Evolutionary conservation across 1,140 invertebrate genomes (phyloP), one percentile per base, ranked within the genome.

Genomic region (Drosophila pseudoananassae): DNA sequence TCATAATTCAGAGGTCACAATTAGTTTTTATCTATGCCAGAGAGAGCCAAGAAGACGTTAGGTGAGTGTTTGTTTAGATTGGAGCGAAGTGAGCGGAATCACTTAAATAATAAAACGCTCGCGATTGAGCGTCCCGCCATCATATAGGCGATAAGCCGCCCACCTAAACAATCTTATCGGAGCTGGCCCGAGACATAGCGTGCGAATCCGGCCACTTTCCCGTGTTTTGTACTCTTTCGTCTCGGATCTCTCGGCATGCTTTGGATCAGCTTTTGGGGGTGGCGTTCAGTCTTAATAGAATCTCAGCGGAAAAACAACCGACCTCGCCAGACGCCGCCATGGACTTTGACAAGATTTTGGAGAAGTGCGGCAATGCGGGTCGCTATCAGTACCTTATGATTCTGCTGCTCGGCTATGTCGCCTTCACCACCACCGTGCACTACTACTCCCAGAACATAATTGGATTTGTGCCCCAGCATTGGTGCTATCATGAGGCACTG

Each of bases 291-390:
- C 74, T 87, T 63, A 50, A 81, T 71, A 58, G 81, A 85, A 85
- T 87, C 81, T 84, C 82, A 65, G 60, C 58, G 45, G 45, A 63
- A 15, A 36, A 57, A 68, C 68, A 72, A 17, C n/a, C 43, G 25
- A 51, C 69, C 20, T 23, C 17, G 31, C n/a, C 12, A 3, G 31
- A 33, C 12, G 50, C 38, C 43, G 52, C 15, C 50, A 89, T 93
- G 72, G 92, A 94, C 69, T 93, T 94, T 52, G 94, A 95, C 80
- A 92, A 92, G 50, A 93, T 95, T 75, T 80, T 95, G 31, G 79
- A 88, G n/a, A 92, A 93, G 61, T 93, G 93, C 53, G 94, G 94
- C 4, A 93, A 94, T 75, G 94, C 94, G 78, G 93, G 93, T 33
- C 82, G 84, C 33, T 95, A 94, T 91, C 94, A 95, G 84, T 92